Conservation (phyloP, 2,797 vertebrate species). For the Thalassophryne amazonica region DNA sequence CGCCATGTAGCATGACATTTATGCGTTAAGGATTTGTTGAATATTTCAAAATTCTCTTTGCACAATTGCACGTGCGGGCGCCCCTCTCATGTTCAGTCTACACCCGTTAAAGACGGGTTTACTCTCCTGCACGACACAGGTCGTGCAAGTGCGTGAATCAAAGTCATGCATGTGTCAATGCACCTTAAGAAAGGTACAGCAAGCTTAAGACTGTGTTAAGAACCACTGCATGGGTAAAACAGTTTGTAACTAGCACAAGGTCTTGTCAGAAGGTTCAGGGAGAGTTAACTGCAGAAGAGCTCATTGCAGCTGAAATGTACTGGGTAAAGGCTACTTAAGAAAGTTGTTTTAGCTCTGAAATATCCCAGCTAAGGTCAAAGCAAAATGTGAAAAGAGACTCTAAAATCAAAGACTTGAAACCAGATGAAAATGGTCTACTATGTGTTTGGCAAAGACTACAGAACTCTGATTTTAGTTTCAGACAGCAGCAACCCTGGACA, state of each 20-base stretch:
- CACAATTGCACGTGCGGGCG: too few species aligned
- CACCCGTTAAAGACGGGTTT: too few species aligned
- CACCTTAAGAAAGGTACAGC: not conserved
- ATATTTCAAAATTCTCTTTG: too few species aligned
- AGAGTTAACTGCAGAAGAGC: slow-evolving; percentile 11
- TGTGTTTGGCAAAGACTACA: slow-evolving; percentile 19
- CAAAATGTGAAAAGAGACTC: not conserved
- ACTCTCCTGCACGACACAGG: too few species aligned
- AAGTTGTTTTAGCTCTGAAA: slow-evolving; percentile 13
- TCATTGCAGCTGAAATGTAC: slow-evolving; percentile 10
- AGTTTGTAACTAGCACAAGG: not conserved
- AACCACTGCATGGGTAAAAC: slow-evolving; percentile 10
- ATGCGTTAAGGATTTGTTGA: too few species aligned
- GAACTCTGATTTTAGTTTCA: slow-evolving; percentile 16
- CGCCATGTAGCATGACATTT: too few species aligned
- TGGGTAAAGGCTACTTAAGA: slow-evolving; percentile 7
- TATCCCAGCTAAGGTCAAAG: not conserved
- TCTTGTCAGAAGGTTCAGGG: not conserved
- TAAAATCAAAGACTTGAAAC: slow-evolving; percentile 13
- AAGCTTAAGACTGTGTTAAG: not conserved
- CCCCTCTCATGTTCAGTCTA: too few species aligned
- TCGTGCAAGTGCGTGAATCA: too few species aligned
- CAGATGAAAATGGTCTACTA: slow-evolving; percentile 14
- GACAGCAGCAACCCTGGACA: slow-evolving; percentile 17
- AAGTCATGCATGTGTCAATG: too few species aligned